Evolutionary conservation across 2,797 vertebrate species (phyloP), one percentile per base, ranked within the genome.

Genomic region (Telmatherina bonti): DNA sequence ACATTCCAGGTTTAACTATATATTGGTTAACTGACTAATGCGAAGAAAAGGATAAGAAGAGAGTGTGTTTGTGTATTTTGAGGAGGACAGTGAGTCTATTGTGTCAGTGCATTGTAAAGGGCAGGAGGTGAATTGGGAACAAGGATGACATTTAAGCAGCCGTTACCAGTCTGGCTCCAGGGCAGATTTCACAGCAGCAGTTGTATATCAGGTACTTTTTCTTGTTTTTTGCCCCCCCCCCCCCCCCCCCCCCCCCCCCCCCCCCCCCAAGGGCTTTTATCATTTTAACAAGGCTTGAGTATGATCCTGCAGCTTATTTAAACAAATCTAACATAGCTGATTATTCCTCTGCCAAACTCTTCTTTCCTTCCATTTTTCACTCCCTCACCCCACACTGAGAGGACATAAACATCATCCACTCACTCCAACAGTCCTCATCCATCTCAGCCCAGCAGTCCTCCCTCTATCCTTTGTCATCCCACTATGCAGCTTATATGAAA

Each of bases 71-170:
- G 38, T 74, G 67, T 79, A 69, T 85, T 79, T 81, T 67, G 60
- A 82, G 71, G 51, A 64, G 73, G 69, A 72, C 70, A 70, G 62
- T 76, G 67, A 64, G 68, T 79, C 74, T 62, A 67, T 89, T 90
- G 86, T 86, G 81, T 78, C 63, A 63, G 55, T 54, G 49, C 72
- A 77, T 74, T 82, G 76, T 85, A 88, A 89, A 90, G 87, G 81
- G 76, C 86, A 90, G 78, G 66, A 86, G 92, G 88, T 91, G 85
- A 88, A 85, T 80, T 24, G 0, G 81, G 81, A 88, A 86, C 87
- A 86, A 70, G 74, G 80, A 66, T 85, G 85, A 85, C 84, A 91
- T 90, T 91, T 83, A 82, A 80, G 70, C 62, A 65, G 55, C 33
- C 52, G 74, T 83, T 87, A 88, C 62, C 66, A 83, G 55, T 69